phyloP scores from a whole-genome alignment of 1,140 invertebrate genomes.

The Latrodectus geometricus region DNA sequence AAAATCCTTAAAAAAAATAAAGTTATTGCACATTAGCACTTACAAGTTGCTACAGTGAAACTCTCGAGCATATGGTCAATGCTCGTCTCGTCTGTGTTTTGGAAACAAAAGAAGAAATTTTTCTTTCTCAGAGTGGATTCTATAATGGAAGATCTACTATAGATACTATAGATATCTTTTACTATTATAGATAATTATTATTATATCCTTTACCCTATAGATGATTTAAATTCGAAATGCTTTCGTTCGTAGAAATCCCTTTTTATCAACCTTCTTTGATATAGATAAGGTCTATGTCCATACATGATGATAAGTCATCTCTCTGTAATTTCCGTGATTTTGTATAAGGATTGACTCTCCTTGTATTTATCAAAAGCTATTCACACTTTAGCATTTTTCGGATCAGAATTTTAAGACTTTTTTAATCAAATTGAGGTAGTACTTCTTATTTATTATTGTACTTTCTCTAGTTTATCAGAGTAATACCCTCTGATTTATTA shows the following conservation, averaged over 20 bases:
- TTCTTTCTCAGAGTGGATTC: background rate
- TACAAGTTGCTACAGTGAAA: background rate
- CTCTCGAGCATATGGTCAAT: background rate
- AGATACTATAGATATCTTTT: background rate
- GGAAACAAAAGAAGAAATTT: background rate
- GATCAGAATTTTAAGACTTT: background rate
- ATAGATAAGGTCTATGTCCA: background rate
- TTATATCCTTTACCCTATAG: too few species aligned
- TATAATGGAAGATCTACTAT: background rate
- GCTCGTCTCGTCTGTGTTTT: background rate
- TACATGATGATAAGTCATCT: background rate
- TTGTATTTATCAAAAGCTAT: too few species aligned
- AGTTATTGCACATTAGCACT: background rate
- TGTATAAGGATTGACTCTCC: too few species aligned
- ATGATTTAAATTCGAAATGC: background rate
- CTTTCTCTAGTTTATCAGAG: too few species aligned
- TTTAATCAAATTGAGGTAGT: background rate
- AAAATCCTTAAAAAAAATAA: background rate
- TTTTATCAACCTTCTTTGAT: background rate
- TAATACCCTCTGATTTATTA: too few species aligned
- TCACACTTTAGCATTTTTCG: background rate
- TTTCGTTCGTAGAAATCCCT: background rate
- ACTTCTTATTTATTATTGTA: too few species aligned
- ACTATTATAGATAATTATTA: too few species aligned
- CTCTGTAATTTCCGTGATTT: background rate